Evolutionary conservation across 2,888 invertebrate genomes (phyloP).

Genomic region (Corbicula japonica): DNA sequence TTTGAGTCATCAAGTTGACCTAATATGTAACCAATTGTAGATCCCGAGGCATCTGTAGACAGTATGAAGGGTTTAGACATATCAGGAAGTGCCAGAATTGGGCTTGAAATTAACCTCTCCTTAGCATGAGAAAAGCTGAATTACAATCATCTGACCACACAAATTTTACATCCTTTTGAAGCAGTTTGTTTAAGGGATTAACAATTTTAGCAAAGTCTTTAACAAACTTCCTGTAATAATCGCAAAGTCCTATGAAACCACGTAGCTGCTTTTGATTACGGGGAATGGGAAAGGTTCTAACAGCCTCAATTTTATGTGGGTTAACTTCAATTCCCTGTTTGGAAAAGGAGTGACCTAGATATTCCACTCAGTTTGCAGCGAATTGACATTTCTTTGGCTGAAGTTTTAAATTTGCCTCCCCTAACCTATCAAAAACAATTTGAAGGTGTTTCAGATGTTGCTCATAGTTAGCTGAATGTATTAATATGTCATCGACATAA

Average conservation of each 20-base stretch:
- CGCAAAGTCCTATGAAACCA: slow-evolving; percentile 55
- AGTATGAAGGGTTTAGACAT: slow-evolving; percentile 51
- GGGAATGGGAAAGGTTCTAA: slow-evolving; percentile 15
- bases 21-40: slow-evolving; percentile 63
- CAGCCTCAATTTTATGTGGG: neutral
- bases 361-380: slow-evolving; percentile 28
- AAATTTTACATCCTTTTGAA: slow-evolving; percentile 71
- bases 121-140: slow-evolving; percentile 81
- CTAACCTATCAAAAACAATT: slow-evolving; percentile 51
- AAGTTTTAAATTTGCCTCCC: slow-evolving; percentile 54
- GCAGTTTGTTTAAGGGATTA: slow-evolving; percentile 54
- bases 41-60: slow-evolving; percentile 57
- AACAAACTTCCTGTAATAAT: slow-evolving; percentile 63
- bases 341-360: slow-evolving; percentile 29
- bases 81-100: slow-evolving; percentile 65
- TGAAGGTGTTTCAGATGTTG: slow-evolving; percentile 57
- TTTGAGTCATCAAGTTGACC: slow-evolving; percentile 56
- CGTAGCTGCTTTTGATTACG: slow-evolving; percentile 23
- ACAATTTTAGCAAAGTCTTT: slow-evolving; percentile 50
- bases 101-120: slow-evolving; percentile 50
- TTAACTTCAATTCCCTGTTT: slow-evolving; percentile 18
- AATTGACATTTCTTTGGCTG: slow-evolving; percentile 67
- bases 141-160: slow-evolving; percentile 78
- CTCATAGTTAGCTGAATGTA: slow-evolving; percentile 52
- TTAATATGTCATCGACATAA: slow-evolving; percentile 67